These are phyloP conservation scores for Sarcophaga variegata DNA, from an alignment of 2,888 invertebrate species.

Conservation along the genomic window DNA sequence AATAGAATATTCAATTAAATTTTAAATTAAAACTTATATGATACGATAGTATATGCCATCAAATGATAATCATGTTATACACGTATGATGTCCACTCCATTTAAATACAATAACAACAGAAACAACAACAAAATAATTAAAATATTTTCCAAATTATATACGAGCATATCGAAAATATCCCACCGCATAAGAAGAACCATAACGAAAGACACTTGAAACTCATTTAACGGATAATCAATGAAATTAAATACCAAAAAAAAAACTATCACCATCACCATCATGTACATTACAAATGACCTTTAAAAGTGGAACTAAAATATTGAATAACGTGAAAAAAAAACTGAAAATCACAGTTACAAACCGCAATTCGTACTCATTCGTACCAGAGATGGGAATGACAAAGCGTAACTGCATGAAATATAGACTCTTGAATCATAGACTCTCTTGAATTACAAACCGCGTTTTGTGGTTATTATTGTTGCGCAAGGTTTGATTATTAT, in stretches of 20 bases:
- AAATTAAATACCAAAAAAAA: neutral
- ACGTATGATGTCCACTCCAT: too few relatives aligned
- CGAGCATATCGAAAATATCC: too few relatives aligned
- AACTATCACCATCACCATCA: neutral
- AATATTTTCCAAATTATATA: too few relatives aligned
- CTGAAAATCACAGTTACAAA: neutral
- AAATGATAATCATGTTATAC: too few relatives aligned
- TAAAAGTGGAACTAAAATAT: neutral
- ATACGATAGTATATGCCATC: too few relatives aligned
- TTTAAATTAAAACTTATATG: too few relatives aligned
- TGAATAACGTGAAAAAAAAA: neutral
- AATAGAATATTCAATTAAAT: too few relatives aligned
- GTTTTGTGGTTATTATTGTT: conserved; percentile 31
- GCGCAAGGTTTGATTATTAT: neutral
- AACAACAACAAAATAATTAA: too few relatives aligned
- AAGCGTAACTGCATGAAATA: neutral
- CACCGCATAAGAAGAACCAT: too few relatives aligned
- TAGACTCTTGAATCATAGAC: neutral
- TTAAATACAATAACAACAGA: too few relatives aligned
- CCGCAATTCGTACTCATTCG: neutral
- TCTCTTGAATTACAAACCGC: conserved; percentile 42
- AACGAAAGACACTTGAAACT: neutral
- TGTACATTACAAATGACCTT: neutral
- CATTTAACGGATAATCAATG: neutral
- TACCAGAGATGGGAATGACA: neutral